phyloP scores from a whole-genome alignment of 2,113 vertebrate species.

The Carassius carassius region DNA sequence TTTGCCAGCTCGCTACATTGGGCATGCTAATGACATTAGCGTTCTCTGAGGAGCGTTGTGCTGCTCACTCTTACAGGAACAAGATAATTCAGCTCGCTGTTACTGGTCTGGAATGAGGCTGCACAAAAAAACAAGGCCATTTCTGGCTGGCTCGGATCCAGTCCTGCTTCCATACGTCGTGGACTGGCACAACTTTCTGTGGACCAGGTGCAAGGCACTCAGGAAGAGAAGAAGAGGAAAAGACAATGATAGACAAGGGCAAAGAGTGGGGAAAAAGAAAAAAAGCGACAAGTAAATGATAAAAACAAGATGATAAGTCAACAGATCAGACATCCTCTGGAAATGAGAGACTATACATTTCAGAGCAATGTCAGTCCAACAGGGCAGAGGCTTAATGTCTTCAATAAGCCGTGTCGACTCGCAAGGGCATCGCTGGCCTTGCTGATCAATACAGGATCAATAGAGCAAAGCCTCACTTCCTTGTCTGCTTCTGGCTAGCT shows the following conservation, averaged over 20 bases:
- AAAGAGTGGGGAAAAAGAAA: background rate
- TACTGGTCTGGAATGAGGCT: slow-evolving; percentile 12
- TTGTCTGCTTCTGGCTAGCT: slow-evolving; percentile 24
- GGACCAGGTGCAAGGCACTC: slow-evolving; percentile 50
- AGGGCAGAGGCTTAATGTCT: slow-evolving; percentile 28
- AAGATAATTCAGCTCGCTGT: background rate
- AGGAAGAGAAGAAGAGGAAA: slow-evolving; percentile 20
- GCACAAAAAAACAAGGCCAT: background rate
- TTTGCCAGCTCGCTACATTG: slow-evolving; percentile 29
- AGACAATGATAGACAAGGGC: slow-evolving; percentile 16
- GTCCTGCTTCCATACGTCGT: background rate
- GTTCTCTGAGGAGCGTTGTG: slow-evolving; percentile 5
- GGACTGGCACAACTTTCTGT: slow-evolving; percentile 39
- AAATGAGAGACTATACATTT: background rate
- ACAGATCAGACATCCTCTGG: background rate
- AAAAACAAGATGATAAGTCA: background rate
- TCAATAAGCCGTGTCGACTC: slow-evolving; percentile 41
- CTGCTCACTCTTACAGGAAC: slow-evolving; percentile 8
- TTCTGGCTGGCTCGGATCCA: slow-evolving; percentile 15
- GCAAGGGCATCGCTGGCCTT: slow-evolving; percentile 45
- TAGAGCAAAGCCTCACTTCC: slow-evolving; percentile 26
- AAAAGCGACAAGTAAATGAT: background rate
- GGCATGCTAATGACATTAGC: slow-evolving; percentile 46
- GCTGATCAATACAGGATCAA: slow-evolving; percentile 50
- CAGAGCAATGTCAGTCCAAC: background rate